Conservation (phyloP, 2,888 invertebrate genomes). For the Apocheima hispidaria region DNA sequence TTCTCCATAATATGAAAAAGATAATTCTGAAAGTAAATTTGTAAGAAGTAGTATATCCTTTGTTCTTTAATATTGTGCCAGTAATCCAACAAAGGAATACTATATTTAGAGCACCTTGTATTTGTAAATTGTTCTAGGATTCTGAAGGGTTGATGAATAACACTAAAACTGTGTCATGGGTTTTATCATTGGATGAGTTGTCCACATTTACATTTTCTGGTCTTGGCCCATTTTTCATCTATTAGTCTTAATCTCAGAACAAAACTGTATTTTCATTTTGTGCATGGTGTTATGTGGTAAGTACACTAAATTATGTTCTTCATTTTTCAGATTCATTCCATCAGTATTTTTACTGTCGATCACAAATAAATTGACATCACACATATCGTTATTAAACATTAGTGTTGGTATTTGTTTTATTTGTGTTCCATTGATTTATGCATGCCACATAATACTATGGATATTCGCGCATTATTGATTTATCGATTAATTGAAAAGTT, state of each 20-base stretch:
- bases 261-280: slow-evolving; percentile 51
- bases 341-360: slow-evolving; percentile 47
- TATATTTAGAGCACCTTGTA: slow-evolving; percentile 38
- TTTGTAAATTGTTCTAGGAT: slow-evolving; percentile 54
- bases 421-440: slow-evolving; percentile 59
- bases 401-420: slow-evolving; percentile 48
- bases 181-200: slow-evolving; percentile 6
- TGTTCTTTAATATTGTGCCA: slow-evolving; percentile 7
- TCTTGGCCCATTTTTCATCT: slow-evolving; percentile 24
- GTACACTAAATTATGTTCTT: slow-evolving; percentile 59
- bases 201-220: background rate
- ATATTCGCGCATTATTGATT: slow-evolving; percentile 72
- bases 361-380: slow-evolving; percentile 41
- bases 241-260: slow-evolving; percentile 50
- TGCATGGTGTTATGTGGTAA: slow-evolving; percentile 86
- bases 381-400: slow-evolving; percentile 44
- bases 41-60: slow-evolving; percentile 21
- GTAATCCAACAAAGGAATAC: slow-evolving; percentile 35
- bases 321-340: slow-evolving; percentile 45
- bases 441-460: slow-evolving; percentile 85
- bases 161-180: slow-evolving; percentile 23
- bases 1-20: slow-evolving; percentile 75
- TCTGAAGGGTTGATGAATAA: slow-evolving; percentile 30
- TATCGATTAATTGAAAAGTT: slow-evolving; percentile 77
- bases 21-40: slow-evolving; percentile 35